These are phyloP conservation scores for Limenitis camilla DNA, from an alignment of 2,888 invertebrate genomes.

Conservation along the genomic window DNA sequence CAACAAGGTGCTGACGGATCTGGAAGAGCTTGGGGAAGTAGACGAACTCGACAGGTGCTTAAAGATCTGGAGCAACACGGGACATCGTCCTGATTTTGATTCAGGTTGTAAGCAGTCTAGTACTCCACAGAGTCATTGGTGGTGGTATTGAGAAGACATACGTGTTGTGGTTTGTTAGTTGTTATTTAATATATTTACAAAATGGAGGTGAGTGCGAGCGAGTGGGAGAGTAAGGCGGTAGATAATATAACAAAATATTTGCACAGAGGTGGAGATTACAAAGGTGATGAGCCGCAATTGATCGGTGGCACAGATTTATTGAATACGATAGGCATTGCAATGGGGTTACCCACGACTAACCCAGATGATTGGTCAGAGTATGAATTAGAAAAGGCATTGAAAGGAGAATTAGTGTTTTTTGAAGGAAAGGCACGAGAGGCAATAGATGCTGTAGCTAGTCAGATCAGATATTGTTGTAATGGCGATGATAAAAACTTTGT, in stretches of 20 bases:
- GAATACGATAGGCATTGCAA: conserved; percentile 30
- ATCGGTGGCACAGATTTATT: conserved; percentile 26
- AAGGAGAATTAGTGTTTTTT: conserved; percentile 26
- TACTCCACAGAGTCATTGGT: conserved; percentile 24
- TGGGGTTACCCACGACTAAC: conserved; percentile 26
- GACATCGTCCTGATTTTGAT: conserved; percentile 26
- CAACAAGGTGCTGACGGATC: conserved; percentile 20
- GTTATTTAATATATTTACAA: neutral
- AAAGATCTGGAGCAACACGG: conserved; percentile 24
- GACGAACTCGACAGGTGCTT: conserved; percentile 26
- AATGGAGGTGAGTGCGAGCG: conserved; percentile 25
- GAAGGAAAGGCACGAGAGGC: conserved; percentile 25
- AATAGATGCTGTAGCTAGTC: conserved; percentile 26
- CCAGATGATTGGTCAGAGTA: conserved; percentile 22
- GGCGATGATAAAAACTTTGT: conserved; percentile 25
- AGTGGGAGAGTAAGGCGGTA: conserved; percentile 26
- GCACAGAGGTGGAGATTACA: conserved; percentile 26
- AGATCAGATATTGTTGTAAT: conserved; percentile 24
- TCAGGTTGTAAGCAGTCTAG: conserved; percentile 14
- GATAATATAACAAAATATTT: conserved; percentile 27
- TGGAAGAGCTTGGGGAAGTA: conserved; percentile 24
- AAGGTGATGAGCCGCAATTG: conserved; percentile 27
- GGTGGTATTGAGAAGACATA: conserved; percentile 27
- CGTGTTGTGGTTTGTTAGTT: too few species aligned
- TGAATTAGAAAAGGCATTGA: conserved; percentile 22